Evolutionary conservation across 2,797 vertebrate genomes (phyloP).

Genomic region (Scarus forsteni): DNA sequence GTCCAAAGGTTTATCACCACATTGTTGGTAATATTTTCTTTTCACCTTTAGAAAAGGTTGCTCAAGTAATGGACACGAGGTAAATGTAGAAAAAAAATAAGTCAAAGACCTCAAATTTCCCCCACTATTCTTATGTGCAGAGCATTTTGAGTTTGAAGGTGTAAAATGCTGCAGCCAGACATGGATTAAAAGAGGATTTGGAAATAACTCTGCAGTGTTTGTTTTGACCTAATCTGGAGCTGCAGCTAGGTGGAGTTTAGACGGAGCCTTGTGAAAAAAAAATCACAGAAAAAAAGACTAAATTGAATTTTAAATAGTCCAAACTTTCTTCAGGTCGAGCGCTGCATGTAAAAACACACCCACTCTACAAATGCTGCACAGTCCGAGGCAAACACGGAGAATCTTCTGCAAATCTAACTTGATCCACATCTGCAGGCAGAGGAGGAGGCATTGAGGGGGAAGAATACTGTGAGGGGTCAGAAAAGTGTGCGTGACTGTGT

Average conservation of each 20-base stretch:
- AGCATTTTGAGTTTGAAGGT: not conserved
- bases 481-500: constrained; percentile 14
- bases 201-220: constrained; percentile 45
- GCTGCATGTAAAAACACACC: constrained; percentile 25
- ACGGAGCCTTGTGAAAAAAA: constrained; percentile 8
- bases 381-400: constrained; percentile 30
- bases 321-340: constrained; percentile 18
- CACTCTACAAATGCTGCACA: constrained; percentile 9
- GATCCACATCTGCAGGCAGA: constrained; percentile 67
- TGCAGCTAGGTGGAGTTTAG: constrained; percentile 38
- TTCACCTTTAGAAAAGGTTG: no score
- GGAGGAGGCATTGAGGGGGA: constrained; percentile 40
- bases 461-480: constrained; percentile 16
- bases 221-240: constrained; percentile 43
- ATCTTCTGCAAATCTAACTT: constrained; percentile 55
- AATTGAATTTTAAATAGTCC: constrained; percentile 20
- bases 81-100: no score
- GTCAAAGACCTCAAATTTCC: no score
- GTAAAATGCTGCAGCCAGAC: not conserved
- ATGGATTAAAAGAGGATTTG: constrained; percentile 35
- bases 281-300: constrained; percentile 9
- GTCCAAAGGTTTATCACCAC: no score
- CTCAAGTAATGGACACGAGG: no score
- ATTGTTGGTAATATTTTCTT: no score
- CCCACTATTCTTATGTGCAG: not conserved